Base-by-base conservation (phyloP, 2,888 invertebrate genomes). In the Drosophila mimetica region DNA sequence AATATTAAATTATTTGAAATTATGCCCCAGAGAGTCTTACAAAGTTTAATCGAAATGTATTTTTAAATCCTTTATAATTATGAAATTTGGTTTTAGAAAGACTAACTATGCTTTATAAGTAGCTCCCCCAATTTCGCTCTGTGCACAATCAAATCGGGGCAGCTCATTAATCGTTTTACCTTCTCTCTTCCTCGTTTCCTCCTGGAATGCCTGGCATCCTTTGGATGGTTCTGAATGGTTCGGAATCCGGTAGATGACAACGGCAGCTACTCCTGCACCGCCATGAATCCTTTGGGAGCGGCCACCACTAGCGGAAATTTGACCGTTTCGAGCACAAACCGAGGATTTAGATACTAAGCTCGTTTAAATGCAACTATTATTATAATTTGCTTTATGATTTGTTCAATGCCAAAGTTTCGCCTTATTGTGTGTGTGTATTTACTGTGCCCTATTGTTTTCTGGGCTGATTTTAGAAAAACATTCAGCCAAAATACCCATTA, bases 191-290 rank as follows among this genome's bases (percentile, higher is more conserved):
- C 25, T 5, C 9, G n/a, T 7, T 42, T 52, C 25, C 22, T 42
- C 8, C 69, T 66, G 77, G 69, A 70, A 71, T 74, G 69, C 64
- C 41, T 37, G 48, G 70, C 36, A 30, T 46, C 22, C 60, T 11
- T 41, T 22, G 36, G 18, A 25, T 25, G 25, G 7, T 4, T 25
- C 25, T 25, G 7, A 57, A 37, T 42, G 39, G 30, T 1, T 53
- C 20, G 28, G n/a, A 37, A 22, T 37, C 37, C 46, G 30, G 37
- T 90, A 95, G 95, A 95, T 91, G 97, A 97, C 92, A 94, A 95
- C 88, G 97, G 96, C 71, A 94, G 93, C 71, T 96, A 95, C 90
- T 93, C 93, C 50, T 96, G 96, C 91, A 94, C 94, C 55, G 96
- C 96, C 57, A 94, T 94, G 67, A 96, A 96, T 91, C 92, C 93